Evolutionary conservation across 2,113 vertebrate species (phyloP).

Genomic region (Pithys albifrons): DNA sequence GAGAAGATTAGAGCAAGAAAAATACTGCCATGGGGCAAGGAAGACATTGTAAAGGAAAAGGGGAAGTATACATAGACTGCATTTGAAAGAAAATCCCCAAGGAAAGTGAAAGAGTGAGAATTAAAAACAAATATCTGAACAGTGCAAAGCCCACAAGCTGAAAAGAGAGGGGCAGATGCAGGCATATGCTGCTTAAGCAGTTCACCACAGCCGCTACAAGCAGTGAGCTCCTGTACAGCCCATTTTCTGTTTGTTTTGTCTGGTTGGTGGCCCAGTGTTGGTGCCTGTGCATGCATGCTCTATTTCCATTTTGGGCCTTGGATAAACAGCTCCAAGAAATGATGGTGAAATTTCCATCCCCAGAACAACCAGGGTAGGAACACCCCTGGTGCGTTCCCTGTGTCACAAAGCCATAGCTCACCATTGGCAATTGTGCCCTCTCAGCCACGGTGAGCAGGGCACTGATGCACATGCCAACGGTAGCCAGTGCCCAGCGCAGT

Average conservation of each 20-base stretch:
- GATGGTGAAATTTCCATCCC: background rate
- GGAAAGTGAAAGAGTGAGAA: constrained; percentile 7
- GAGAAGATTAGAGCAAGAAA: constrained; percentile 72
- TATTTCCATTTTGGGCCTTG: background rate
- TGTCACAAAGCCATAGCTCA: rapidly evolving
- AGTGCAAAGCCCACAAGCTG: constrained; percentile 21
- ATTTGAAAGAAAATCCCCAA: constrained; percentile 62
- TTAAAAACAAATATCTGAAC: constrained; percentile 46
- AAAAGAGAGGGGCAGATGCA: constrained; percentile 42
- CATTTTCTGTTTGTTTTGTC: background rate
- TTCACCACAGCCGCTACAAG: background rate
- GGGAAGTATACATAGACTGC: constrained; percentile 47
- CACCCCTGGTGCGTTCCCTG: rapidly evolving
- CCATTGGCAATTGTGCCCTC: rapidly evolving
- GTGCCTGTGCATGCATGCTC: background rate
- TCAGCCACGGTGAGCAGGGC: rapidly evolving
- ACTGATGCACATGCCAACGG: rapidly evolving
- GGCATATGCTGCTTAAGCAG: constrained; percentile 22
- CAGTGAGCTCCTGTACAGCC: background rate
- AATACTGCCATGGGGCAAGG: constrained; percentile 62
- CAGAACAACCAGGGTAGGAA: background rate
- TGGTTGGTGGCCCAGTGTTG: background rate
- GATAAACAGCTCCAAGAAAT: background rate
- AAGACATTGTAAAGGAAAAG: constrained; percentile 61
- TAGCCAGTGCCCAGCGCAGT: rapidly evolving